These are phyloP conservation scores for Cheilosia urbana DNA, from an alignment of 2,888 invertebrate genomes.

Conservation along the genomic window DNA sequence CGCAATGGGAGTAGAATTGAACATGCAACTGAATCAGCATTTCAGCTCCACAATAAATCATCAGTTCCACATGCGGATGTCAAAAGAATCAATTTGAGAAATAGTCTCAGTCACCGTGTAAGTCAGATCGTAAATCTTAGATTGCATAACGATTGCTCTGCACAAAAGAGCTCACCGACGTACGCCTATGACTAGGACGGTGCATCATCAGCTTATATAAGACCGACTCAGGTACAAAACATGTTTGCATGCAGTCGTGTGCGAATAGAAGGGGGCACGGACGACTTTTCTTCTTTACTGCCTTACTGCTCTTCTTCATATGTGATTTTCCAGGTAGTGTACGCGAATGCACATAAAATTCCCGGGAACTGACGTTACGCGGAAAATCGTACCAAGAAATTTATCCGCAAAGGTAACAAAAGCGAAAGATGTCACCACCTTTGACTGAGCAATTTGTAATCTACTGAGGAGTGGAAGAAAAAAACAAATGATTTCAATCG, in stretches of 20 bases:
- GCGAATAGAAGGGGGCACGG: not conserved
- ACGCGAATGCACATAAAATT: conserved; percentile 16
- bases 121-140: conserved; percentile 42
- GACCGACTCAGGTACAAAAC: conserved; percentile 52
- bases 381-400: conserved; percentile 32
- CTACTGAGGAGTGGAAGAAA: conserved; percentile 17
- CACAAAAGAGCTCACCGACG: conserved; percentile 41
- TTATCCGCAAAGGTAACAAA: conserved; percentile 33
- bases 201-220: conserved; percentile 40
- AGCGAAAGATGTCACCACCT: conserved; percentile 41
- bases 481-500: conserved; percentile 38
- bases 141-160: conserved; percentile 57
- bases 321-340: conserved; percentile 39
- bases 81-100: conserved; percentile 56
- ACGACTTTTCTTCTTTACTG: conserved; percentile 14
- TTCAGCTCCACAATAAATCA: conserved; percentile 41
- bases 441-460: conserved; percentile 50
- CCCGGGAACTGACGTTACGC: conserved; percentile 41
- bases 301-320: conserved; percentile 49
- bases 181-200: conserved; percentile 43
- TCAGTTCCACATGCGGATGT: conserved; percentile 55
- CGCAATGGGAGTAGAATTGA: not conserved
- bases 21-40: not conserved
- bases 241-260: conserved; percentile 46
- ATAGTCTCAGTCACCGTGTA: conserved; percentile 37